phyloP scores from a whole-genome alignment of 2,888 invertebrate genomes.

The Zaprionus obscuricornis region DNA sequence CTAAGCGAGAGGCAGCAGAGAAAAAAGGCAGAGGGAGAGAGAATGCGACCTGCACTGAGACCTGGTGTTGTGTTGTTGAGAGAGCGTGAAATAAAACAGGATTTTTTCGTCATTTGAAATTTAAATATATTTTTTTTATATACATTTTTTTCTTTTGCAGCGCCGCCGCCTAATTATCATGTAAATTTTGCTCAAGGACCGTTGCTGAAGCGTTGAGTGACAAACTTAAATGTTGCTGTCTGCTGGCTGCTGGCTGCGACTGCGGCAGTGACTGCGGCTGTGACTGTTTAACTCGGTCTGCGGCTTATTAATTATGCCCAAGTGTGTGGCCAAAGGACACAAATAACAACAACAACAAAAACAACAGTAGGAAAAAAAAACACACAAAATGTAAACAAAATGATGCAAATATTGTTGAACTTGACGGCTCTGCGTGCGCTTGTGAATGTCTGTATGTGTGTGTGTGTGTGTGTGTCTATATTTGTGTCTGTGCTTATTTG shows the following conservation, averaged over 20 bases:
- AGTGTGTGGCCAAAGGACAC: slow-evolving; percentile 75
- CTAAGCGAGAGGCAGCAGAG: slow-evolving; percentile 1
- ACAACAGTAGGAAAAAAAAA: slow-evolving; percentile 12
- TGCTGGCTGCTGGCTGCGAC: slow-evolving; percentile 28
- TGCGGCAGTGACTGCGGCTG: slow-evolving; percentile 1
- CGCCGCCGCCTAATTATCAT: slow-evolving; percentile 72
- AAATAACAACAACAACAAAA: slow-evolving; percentile 20
- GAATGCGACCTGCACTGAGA: neutral
- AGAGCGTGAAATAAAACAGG: slow-evolving; percentile 61
- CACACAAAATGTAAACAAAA: slow-evolving; percentile 52
- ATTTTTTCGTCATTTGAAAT: slow-evolving; percentile 74
- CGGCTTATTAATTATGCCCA: slow-evolving; percentile 77
- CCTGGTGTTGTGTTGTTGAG: slow-evolving; percentile 3
- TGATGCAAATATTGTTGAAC: slow-evolving; percentile 62
- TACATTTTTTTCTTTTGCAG: slow-evolving; percentile 23
- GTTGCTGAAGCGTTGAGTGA: slow-evolving; percentile 1
- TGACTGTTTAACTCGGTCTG: slow-evolving; percentile 46
- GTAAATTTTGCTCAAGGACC: slow-evolving; percentile 69
- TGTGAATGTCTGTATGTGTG: slow-evolving; percentile 26
- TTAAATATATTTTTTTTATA: slow-evolving; percentile 61
- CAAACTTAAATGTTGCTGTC: neutral
- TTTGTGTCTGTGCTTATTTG: slow-evolving; percentile 15
- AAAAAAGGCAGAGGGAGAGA: neutral
- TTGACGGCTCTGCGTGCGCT: no score
- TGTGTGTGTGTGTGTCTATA: slow-evolving; percentile 17